Conservation (phyloP, 2,888 invertebrate genomes). For the Macrostomum cliftonense region DNA sequence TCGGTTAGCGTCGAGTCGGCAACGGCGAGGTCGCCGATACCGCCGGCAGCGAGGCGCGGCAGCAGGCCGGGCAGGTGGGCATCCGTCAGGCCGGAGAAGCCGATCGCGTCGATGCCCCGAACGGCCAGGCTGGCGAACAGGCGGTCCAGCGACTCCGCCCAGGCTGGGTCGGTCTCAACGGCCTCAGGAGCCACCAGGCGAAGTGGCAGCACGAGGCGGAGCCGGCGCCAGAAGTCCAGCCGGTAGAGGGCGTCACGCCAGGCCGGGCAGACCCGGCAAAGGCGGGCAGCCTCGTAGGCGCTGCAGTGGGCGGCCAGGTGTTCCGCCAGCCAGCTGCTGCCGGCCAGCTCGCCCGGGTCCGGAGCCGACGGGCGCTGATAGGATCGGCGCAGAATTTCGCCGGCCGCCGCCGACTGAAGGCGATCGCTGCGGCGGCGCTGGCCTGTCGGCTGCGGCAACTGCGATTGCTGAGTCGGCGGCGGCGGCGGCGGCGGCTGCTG, state of each 20-base stretch:
- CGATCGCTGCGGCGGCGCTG: too few species aligned
- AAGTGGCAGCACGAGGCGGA: constrained; percentile 66
- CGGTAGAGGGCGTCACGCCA: constrained; percentile 76
- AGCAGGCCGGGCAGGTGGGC: constrained; percentile 67
- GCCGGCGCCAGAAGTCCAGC: constrained; percentile 56
- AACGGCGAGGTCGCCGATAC: too few species aligned
- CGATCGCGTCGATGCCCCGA: constrained; percentile 65
- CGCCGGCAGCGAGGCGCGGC: constrained; percentile 47
- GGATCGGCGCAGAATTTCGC: not conserved
- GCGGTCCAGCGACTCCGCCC: constrained; percentile 19
- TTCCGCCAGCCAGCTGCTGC: too few species aligned
- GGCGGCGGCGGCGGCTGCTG: too few species aligned
- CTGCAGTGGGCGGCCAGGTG: too few species aligned
- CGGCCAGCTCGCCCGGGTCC: too few species aligned
- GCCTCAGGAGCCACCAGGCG: constrained; percentile 31
- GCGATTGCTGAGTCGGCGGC: too few species aligned
- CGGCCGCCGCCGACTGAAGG: not conserved
- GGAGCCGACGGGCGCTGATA: too few species aligned
- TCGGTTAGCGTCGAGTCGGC: constrained; percentile 60
- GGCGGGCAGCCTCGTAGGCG: constrained; percentile 52
- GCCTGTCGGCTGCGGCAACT: too few species aligned
- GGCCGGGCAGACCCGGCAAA: constrained; percentile 64
- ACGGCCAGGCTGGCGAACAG: constrained; percentile 46
- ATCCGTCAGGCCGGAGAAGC: constrained; percentile 65
- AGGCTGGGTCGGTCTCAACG: constrained; percentile 38